phyloP scores from a whole-genome alignment of 1,140 invertebrate species.

The Thaumatotibia leucotreta region DNA sequence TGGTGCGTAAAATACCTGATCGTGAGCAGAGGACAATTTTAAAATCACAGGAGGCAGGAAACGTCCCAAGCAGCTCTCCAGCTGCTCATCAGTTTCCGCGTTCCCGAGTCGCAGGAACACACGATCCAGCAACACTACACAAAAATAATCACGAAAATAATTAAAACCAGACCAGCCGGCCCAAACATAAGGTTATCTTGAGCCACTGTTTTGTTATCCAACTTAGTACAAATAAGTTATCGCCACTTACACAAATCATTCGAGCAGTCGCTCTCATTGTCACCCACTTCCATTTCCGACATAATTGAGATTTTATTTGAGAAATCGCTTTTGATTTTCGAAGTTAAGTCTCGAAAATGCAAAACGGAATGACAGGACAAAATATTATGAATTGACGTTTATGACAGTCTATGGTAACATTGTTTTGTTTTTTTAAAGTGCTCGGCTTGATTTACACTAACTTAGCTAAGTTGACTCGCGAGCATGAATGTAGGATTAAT shows the following conservation, averaged over 20 bases:
- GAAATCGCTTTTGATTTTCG: background rate
- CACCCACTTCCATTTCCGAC: slow-evolving; percentile 68
- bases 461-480: too few species aligned
- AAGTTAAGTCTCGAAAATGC: background rate
- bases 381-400: background rate
- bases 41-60: slow-evolving; percentile 93
- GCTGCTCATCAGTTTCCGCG: slow-evolving; percentile 91
- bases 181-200: slow-evolving; percentile 26
- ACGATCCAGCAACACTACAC: slow-evolving; percentile 88
- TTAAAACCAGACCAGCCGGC: slow-evolving; percentile 24
- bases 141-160: slow-evolving; percentile 20
- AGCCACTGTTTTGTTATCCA: slow-evolving; percentile 5
- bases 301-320: slow-evolving; percentile 33
- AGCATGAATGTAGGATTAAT: too few species aligned
- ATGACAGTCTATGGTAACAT: background rate
- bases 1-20: slow-evolving; percentile 83
- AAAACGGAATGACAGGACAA: slow-evolving; percentile 8
- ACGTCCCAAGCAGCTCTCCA: slow-evolving; percentile 88
- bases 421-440: background rate
- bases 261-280: slow-evolving; percentile 56
- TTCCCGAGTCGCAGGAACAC: slow-evolving; percentile 92
- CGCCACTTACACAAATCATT: slow-evolving; percentile 61
- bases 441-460: background rate
- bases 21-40: slow-evolving; percentile 90
- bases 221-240: background rate